phyloP scores from a whole-genome alignment of 2,797 vertebrate species.

The Siniperca undulata region DNA sequence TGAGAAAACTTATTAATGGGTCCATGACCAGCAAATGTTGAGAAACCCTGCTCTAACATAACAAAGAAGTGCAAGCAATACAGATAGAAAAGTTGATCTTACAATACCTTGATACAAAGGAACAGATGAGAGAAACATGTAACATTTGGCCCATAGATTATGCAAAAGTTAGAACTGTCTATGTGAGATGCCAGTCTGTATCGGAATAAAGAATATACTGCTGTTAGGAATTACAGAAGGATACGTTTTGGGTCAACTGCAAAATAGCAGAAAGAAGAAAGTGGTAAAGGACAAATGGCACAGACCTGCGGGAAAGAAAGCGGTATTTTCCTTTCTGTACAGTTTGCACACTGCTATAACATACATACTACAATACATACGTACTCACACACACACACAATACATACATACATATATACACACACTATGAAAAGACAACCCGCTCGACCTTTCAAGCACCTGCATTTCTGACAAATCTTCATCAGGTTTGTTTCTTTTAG shows the following conservation, averaged over 20 bases:
- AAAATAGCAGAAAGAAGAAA: conserved; percentile 1
- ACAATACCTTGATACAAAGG: conserved; percentile 1
- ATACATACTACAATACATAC: background rate
- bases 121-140: conserved; percentile 21
- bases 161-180: conserved; percentile 13
- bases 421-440: conserved; percentile 32
- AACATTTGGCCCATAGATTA: conserved; percentile 38
- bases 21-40: conserved; percentile 23
- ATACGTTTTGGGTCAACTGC: background rate
- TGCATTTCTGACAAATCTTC: conserved; percentile 29
- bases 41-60: conserved; percentile 27
- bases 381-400: background rate
- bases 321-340: conserved; percentile 24
- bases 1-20: conserved; percentile 15
- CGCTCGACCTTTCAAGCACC: conserved; percentile 1
- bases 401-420: conserved; percentile 3
- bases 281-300: conserved; percentile 36
- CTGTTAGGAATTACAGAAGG: background rate
- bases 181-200: conserved; percentile 12
- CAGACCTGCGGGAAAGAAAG: conserved; percentile 19
- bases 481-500: conserved; percentile 26
- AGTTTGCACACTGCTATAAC: conserved; percentile 25
- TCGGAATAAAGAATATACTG: conserved; percentile 16
- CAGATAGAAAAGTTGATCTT: background rate
- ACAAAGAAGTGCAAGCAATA: conserved; percentile 46